phyloP scores from a whole-genome alignment of 2,113 vertebrate genomes.

The Chionis minor region DNA sequence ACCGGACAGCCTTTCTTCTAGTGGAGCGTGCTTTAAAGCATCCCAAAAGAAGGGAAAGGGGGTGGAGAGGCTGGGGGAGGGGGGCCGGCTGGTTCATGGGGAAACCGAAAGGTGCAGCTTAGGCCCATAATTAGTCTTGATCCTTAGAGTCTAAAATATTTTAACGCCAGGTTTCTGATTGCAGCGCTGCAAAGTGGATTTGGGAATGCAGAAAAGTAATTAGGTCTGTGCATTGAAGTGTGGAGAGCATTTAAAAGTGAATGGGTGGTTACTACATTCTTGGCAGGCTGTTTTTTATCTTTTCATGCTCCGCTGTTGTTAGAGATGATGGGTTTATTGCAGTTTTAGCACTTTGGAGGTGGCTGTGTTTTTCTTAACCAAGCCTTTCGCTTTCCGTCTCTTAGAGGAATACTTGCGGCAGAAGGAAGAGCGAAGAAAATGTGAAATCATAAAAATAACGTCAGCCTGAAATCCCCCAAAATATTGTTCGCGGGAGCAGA shows the following conservation, averaged over 20 bases:
- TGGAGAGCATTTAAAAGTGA: conserved; percentile 98
- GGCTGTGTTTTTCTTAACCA: conserved; percentile 79
- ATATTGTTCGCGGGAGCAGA: conserved; percentile 62
- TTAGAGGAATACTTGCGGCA: conserved; percentile 64
- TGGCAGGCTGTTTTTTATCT: conserved; percentile 88
- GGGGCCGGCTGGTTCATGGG: neutral
- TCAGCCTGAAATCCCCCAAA: conserved; percentile 33
- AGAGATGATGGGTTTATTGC: conserved; percentile 98
- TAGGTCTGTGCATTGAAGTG: conserved; percentile 95
- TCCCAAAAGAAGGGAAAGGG: conserved; percentile 72
- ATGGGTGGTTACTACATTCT: conserved; percentile 93
- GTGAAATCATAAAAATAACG: conserved; percentile 56
- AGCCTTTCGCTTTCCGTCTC: conserved; percentile 74
- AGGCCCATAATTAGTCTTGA: conserved; percentile 97
- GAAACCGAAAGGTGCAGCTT: conserved; percentile 90
- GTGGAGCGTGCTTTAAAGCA: conserved; percentile 82
- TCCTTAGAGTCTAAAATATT: conserved; percentile 94
- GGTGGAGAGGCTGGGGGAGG: conserved; percentile 2
- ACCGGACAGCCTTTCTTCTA: conserved; percentile 82
- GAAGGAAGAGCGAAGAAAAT: conserved; percentile 63
- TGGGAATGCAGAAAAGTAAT: conserved; percentile 94
- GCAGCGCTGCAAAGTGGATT: conserved; percentile 88
- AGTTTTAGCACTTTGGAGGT: conserved; percentile 95
- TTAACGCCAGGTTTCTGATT: conserved; percentile 93
- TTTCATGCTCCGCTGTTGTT: conserved; percentile 91